Evolutionary conservation across 2,113 vertebrate species (phyloP), one percentile per base, ranked within the genome.

Genomic region (Lethenteron camtschaticum): DNA sequence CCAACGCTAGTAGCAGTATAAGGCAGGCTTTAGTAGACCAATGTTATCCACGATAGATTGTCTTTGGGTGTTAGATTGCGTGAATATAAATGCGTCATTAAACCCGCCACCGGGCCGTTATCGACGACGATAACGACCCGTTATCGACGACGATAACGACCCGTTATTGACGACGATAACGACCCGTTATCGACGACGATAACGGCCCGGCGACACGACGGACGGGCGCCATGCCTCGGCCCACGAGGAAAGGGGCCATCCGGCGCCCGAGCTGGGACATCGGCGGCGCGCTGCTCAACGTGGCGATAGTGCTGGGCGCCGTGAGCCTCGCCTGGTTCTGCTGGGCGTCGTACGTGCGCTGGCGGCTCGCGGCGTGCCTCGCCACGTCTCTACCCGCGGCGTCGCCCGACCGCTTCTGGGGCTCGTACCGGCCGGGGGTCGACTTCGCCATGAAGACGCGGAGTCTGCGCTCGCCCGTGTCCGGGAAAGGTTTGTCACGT

Each of bases 401-500:
- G 20, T 77, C 86, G 1, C 82, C 88, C 0, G 75, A 76, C 6
- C 81, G 80, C 71, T 95, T 89, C 75, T 95, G 91, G 91, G 91
- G 91, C 69, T 85, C 89, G 2, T 95, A 95, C 76, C 82, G 91
- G 16, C 90, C 91, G 1, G 87, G 94, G 71, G 83, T 95, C 11
- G 92, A 92, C 76, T 88, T 95, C 57, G 90, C 89, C 57, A 95
- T 96, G 91, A 95, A 94, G 81, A 88, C 89, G 2, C 84, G 90
- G 74, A 95, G 86, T 77, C 81, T 85, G 0, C 80, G 74, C 7
- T 81, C 89, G 1, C 79, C 84, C 3, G 86, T 92, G 57, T 85
- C 87, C 72, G 89, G 91, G 24, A 24, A 24, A 41, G 41, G 41
- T 41, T 41, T 41, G 41, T 41, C 41, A 41, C 41, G 41, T 41